phyloP scores from a whole-genome alignment of 2,113 vertebrate genomes.

The Lethenteron reissneri region DNA sequence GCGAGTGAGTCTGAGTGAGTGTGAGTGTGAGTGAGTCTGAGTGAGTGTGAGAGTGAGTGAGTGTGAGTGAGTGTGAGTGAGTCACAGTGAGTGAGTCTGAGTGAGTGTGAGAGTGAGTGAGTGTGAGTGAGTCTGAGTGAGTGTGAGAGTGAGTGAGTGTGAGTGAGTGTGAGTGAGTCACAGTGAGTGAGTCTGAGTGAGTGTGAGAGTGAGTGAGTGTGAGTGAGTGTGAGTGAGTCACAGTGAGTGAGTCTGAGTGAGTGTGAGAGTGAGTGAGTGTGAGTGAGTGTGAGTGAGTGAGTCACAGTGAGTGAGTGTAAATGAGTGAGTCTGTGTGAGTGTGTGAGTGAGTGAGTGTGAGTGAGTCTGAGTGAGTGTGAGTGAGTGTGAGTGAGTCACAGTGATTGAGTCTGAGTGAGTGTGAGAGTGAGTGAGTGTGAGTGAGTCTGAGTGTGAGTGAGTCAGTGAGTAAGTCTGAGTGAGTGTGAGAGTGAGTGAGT shows the following conservation, averaged over 20 bases:
- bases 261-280: no score
- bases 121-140: neutral
- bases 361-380: neutral
- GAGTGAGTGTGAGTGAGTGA: no score
- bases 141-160: neutral
- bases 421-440: no score
- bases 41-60: neutral
- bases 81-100: neutral
- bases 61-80: neutral
- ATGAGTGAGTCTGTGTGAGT: neutral
- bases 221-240: no score
- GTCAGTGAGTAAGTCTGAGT: neutral
- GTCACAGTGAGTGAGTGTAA: neutral
- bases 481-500: neutral
- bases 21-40: no score
- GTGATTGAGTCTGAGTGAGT: neutral
- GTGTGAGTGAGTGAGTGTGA: neutral
- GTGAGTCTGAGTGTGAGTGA: neutral
- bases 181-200: neutral
- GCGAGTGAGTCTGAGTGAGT: no score
- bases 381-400: neutral
- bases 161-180: neutral
- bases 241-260: neutral
- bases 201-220: neutral
- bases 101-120: neutral